A percentile compares a stretch with the other conserved stretches of the same genome.
Evolutionary conservation across 2,113 vertebrate species (phyloP).

Genomic region (Calypte anna): DNA sequence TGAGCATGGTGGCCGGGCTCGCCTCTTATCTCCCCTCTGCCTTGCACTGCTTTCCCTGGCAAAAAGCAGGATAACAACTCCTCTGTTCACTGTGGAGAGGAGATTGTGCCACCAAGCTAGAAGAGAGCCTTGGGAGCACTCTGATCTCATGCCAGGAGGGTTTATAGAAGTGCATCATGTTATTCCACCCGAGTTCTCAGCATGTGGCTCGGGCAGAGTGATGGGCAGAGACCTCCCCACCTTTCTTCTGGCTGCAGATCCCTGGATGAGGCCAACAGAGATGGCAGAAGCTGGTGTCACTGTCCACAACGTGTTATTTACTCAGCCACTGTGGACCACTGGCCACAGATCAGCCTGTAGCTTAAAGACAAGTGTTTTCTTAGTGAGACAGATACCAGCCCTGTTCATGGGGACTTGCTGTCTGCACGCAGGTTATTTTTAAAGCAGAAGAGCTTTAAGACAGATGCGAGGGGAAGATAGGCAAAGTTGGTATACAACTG

Average conservation of each 20-base stretch:
- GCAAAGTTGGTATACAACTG: conserved; percentile 1
- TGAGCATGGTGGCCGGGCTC: background rate
- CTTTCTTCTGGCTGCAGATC: background rate
- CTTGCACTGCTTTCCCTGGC: background rate
- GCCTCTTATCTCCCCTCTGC: background rate
- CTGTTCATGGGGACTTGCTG: conserved; percentile 8
- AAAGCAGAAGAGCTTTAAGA: conserved; percentile 19
- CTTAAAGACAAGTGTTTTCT: background rate
- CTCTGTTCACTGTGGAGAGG: background rate
- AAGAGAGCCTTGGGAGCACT: background rate
- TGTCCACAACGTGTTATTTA: background rate
- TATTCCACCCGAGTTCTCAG: background rate
- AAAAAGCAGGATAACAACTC: background rate
- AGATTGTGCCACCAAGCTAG: background rate
- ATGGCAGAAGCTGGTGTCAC: background rate
- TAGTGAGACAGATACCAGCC: background rate
- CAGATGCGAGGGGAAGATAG: background rate
- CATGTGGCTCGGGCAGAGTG: background rate
- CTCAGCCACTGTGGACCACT: background rate
- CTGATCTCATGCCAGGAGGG: background rate
- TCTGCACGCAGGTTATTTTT: conserved; percentile 27
- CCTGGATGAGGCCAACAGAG: background rate
- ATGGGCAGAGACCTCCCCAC: background rate
- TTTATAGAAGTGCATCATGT: too few relatives aligned
- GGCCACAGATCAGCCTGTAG: background rate